Evolutionary conservation across 2,888 invertebrate species (phyloP).

Genomic region (Aelia acuminata): DNA sequence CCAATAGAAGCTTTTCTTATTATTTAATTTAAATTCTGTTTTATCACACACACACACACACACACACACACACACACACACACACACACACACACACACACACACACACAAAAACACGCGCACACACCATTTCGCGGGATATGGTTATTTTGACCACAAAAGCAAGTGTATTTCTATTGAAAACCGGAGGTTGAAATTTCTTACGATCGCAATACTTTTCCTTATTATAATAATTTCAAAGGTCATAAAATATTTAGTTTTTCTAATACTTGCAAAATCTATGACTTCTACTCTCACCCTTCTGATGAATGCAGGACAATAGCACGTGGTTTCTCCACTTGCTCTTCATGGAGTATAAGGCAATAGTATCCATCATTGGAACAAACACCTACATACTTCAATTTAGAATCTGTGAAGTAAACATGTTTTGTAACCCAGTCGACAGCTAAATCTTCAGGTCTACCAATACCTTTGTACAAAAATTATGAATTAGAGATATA

Average conservation of each 20-base stretch:
- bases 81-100: too few relatives aligned
- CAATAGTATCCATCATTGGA: constrained; percentile 78
- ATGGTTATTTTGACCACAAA: too few relatives aligned
- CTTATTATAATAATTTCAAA: neutral
- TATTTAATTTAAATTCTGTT: too few relatives aligned
- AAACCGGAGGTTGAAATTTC: too few relatives aligned
- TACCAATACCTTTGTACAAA: constrained; percentile 74
- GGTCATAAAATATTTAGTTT: too few relatives aligned
- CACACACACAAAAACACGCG: too few relatives aligned
- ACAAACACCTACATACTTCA: constrained; percentile 82
- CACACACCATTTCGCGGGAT: too few relatives aligned
- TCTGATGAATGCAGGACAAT: constrained; percentile 78
- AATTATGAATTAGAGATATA: neutral
- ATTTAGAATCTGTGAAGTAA: constrained; percentile 83
- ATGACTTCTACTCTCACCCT: constrained; percentile 71
- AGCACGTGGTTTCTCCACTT: constrained; percentile 78
- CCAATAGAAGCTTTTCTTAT: too few relatives aligned
- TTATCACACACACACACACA: too few relatives aligned
- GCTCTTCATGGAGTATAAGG: constrained; percentile 75
- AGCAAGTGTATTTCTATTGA: too few relatives aligned
- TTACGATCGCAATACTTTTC: too few relatives aligned
- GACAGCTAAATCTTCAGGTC: constrained; percentile 82
- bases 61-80: too few relatives aligned
- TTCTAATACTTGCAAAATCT: neutral
- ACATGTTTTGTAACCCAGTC: constrained; percentile 86